Conservation (phyloP, 2,888 invertebrate genomes). For the Eristalinus aeneus region DNA sequence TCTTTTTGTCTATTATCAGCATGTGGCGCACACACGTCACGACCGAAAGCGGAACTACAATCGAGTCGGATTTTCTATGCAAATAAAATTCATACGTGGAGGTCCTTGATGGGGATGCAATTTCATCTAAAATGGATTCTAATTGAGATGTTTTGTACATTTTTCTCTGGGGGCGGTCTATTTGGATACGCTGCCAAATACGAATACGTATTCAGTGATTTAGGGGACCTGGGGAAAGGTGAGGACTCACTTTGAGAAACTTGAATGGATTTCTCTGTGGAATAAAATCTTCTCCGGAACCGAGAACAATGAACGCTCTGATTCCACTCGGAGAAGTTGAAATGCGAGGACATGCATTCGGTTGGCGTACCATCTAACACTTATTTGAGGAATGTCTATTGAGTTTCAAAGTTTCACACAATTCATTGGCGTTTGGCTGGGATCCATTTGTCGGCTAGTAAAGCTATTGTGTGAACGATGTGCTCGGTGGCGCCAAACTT, state of each 20-base stretch:
- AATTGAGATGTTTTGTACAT: not conserved
- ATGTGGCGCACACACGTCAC: not conserved
- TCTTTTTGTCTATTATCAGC: not conserved
- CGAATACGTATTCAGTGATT: too few species aligned
- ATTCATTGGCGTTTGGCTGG: not conserved
- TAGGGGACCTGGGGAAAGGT: not conserved
- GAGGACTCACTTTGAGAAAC: not conserved
- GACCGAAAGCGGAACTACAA: not conserved
- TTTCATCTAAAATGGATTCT: not conserved
- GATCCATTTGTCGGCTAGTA: not conserved
- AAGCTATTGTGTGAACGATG: not conserved
- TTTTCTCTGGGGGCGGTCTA: not conserved
- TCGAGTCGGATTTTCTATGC: conserved; percentile 1
- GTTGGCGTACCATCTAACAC: not conserved
- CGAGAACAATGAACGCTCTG: not conserved
- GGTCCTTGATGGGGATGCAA: conserved; percentile 12
- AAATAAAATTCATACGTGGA: not conserved
- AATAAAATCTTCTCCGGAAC: not conserved
- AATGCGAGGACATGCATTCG: not conserved
- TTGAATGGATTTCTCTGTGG: not conserved
- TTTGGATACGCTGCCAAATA: not conserved
- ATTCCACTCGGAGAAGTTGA: not conserved
- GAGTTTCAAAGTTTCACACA: not conserved
- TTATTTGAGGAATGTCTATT: not conserved
- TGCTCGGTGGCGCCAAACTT: not conserved